phyloP scores from a whole-genome alignment of 2,888 invertebrate species.

The Pimpla rufipes region DNA sequence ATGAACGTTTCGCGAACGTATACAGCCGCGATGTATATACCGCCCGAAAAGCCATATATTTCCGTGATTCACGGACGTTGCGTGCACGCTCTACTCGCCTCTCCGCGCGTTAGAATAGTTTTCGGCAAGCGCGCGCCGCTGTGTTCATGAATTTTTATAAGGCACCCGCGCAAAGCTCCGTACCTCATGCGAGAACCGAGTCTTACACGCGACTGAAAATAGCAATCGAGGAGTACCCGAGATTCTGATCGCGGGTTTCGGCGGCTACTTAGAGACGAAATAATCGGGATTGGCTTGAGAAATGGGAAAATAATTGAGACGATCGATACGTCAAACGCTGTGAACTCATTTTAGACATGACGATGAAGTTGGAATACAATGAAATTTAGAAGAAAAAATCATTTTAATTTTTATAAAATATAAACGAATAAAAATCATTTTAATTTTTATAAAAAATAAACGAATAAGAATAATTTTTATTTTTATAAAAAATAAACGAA shows the following conservation, averaged over 20 bases:
- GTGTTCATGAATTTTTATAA: constrained; percentile 69
- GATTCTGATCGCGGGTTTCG: neutral
- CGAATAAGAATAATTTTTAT: too few species aligned
- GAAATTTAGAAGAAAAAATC: too few species aligned
- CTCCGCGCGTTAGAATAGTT: constrained; percentile 64
- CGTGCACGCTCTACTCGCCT: constrained; percentile 52
- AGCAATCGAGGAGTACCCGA: constrained; percentile 30
- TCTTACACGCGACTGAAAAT: constrained; percentile 24
- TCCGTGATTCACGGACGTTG: constrained; percentile 66
- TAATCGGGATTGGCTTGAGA: too few species aligned
- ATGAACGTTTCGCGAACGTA: constrained; percentile 52
- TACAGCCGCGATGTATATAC: constrained; percentile 33
- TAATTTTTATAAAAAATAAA: too few species aligned
- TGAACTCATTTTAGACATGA: too few species aligned
- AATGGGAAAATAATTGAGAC: too few species aligned
- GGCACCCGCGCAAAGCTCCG: constrained; percentile 23
- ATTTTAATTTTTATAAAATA: too few species aligned
- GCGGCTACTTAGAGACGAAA: neutral
- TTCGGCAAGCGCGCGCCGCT: constrained; percentile 53
- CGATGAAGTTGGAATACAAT: too few species aligned
- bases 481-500: too few species aligned
- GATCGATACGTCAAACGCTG: too few species aligned
- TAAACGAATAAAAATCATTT: too few species aligned
- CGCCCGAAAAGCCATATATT: constrained; percentile 64
- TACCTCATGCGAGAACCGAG: constrained; percentile 38